Conservation (phyloP, 2,113 vertebrate genomes). For the Erinaceus europaeus region DNA sequence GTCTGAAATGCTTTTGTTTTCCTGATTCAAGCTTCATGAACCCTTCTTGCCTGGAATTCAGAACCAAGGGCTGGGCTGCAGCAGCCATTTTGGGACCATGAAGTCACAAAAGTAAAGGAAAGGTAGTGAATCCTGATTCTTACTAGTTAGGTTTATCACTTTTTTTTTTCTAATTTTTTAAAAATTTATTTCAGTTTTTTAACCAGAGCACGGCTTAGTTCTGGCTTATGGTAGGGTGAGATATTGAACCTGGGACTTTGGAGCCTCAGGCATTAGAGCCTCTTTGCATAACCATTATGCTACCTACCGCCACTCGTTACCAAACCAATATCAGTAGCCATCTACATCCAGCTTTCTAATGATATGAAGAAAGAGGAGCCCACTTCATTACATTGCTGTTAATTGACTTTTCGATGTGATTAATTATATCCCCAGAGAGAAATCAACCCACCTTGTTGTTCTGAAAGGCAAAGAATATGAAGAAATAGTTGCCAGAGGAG, state of each 20-base stretch:
- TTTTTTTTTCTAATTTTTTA: no score
- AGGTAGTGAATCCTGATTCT: not conserved
- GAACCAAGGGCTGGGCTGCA: not conserved
- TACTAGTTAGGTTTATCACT: not conserved
- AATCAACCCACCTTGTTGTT: not conserved
- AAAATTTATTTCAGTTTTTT: no score
- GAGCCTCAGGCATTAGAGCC: no score
- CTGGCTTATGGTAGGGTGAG: no score
- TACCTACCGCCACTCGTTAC: no score
- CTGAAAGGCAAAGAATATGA: not conserved
- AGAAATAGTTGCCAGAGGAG: not conserved
- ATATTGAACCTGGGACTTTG: no score
- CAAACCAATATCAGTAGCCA: not conserved
- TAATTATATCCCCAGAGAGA: not conserved
- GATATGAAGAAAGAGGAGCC: not conserved
- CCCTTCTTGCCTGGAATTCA: slow-evolving; percentile 3
- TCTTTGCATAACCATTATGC: no score
- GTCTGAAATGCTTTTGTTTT: slow-evolving; percentile 8
- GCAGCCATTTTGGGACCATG: not conserved
- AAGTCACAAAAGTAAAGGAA: not conserved
- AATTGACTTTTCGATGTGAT: not conserved
- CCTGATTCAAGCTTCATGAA: not conserved
- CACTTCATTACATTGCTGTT: not conserved
- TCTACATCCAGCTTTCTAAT: not conserved
- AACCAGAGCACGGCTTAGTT: no score